phyloP scores from a whole-genome alignment of 2,113 vertebrate genomes.

The Labrus mixtus region DNA sequence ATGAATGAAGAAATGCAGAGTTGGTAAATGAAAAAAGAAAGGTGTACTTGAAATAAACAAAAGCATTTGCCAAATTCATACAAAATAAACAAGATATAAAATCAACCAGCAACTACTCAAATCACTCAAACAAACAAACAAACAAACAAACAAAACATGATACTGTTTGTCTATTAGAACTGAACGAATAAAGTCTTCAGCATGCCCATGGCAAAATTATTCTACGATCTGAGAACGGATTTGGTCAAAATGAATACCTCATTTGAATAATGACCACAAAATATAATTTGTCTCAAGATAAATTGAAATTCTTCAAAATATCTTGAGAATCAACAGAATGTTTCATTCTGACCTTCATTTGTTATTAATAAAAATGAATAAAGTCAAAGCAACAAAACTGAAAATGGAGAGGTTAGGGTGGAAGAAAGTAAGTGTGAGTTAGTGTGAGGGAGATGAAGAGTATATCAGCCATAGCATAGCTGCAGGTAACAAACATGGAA shows the following conservation, averaged over 20 bases:
- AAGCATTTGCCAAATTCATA: no score
- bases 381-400: not conserved
- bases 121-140: constrained; percentile 12
- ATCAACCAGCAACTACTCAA: constrained; percentile 61
- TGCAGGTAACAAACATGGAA: constrained; percentile 74
- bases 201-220: constrained; percentile 64
- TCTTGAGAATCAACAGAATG: no score
- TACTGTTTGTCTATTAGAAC: constrained; percentile 87
- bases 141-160: constrained; percentile 35
- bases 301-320: not conserved
- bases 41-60: not conserved
- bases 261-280: constrained; percentile 14
- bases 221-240: not conserved
- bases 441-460: constrained; percentile 69
- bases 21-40: constrained; percentile 10
- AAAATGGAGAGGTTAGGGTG: constrained; percentile 29
- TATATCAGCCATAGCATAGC: constrained; percentile 87
- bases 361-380: not conserved
- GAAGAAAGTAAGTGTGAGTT: constrained; percentile 71
- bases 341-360: no score
- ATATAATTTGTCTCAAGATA: not conserved
- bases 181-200: constrained; percentile 73
- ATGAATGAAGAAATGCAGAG: constrained; percentile 21
- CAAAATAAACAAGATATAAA: constrained; percentile 29
- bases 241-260: constrained; percentile 41